phyloP scores from a whole-genome alignment of 2,113 vertebrate species.

The Tiliqua scincoides region DNA sequence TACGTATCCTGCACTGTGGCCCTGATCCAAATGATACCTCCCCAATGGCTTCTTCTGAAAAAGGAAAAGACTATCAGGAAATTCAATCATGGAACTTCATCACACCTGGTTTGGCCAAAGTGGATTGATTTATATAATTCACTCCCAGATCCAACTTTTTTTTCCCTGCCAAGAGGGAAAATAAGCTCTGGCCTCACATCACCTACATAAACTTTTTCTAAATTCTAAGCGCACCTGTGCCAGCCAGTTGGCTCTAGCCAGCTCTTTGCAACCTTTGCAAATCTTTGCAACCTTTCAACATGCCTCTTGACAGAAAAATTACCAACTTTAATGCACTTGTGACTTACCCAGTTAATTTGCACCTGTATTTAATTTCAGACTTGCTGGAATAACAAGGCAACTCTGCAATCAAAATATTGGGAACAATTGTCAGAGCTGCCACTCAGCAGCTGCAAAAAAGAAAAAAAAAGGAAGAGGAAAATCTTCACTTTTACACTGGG shows the following conservation, averaged over 20 bases:
- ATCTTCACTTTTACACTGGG: neutral
- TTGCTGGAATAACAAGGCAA: slow-evolving; percentile 71
- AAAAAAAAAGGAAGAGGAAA: slow-evolving; percentile 1
- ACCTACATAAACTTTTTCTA: neutral
- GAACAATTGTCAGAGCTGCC: slow-evolving; percentile 41
- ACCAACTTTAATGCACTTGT: slow-evolving; percentile 66
- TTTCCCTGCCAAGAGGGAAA: neutral
- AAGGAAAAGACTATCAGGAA: too few species aligned
- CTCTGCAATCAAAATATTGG: slow-evolving; percentile 68
- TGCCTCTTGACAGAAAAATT: slow-evolving; percentile 74
- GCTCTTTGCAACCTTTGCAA: slow-evolving; percentile 50
- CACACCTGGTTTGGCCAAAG: neutral
- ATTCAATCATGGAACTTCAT: too few species aligned
- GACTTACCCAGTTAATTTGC: slow-evolving; percentile 71
- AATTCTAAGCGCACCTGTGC: slow-evolving; percentile 31
- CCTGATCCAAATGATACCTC: too few species aligned
- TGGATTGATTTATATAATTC: neutral
- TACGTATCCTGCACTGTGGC: too few species aligned
- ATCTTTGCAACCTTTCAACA: slow-evolving; percentile 58
- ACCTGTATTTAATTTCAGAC: slow-evolving; percentile 75
- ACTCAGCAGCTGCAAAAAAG: slow-evolving; percentile 41
- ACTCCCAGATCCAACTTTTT: neutral
- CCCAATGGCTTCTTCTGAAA: too few species aligned
- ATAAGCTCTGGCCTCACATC: neutral
- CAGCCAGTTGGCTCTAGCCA: neutral